These are phyloP conservation scores for Geotrypetes seraphini DNA, from an alignment of 2,797 vertebrate genomes.

Conservation along the genomic window DNA sequence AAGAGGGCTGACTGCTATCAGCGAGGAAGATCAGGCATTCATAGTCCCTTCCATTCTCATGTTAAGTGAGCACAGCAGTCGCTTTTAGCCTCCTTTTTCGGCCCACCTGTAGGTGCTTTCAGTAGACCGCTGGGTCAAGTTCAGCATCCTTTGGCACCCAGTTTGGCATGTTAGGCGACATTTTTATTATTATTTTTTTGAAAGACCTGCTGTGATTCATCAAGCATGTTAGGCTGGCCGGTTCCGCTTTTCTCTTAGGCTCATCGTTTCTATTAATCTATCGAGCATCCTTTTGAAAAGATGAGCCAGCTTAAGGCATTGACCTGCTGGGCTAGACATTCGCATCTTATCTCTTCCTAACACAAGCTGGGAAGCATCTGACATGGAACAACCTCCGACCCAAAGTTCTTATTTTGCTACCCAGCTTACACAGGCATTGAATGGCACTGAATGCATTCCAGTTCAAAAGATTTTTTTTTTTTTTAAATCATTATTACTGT, in stretches of 20 bases:
- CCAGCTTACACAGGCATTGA: too few relatives aligned
- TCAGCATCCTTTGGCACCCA: background rate
- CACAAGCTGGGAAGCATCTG: conserved; percentile 5
- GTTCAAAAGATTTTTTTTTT: too few relatives aligned
- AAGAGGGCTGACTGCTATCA: conserved; percentile 9
- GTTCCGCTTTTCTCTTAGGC: conserved; percentile 27
- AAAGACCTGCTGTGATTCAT: conserved; percentile 30
- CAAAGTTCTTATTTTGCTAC: too few relatives aligned
- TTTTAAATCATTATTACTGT: too few relatives aligned
- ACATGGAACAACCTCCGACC: conserved; percentile 13
- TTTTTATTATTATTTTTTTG: background rate
- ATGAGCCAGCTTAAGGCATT: conserved; percentile 23
- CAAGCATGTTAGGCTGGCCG: conserved; percentile 23
- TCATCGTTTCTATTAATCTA: conserved; percentile 26
- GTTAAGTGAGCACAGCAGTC: conserved; percentile 15
- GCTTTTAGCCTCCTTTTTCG: conserved; percentile 7
- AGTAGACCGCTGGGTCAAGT: background rate
- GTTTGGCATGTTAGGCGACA: conserved; percentile 2
- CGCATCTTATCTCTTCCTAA: conserved; percentile 14
- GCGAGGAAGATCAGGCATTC: conserved; percentile 6
- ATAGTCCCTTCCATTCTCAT: conserved; percentile 4
- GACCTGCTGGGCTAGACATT: conserved; percentile 22
- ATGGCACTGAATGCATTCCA: too few relatives aligned
- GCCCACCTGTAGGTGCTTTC: conserved; percentile 10
- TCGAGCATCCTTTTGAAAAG: conserved; percentile 25